Percentiles rank a stretch among this genome's conserved stretches.
These are phyloP conservation scores for Premnoplex brunnescens DNA, from an alignment of 2,797 vertebrate genomes.

Conservation along the genomic window DNA sequence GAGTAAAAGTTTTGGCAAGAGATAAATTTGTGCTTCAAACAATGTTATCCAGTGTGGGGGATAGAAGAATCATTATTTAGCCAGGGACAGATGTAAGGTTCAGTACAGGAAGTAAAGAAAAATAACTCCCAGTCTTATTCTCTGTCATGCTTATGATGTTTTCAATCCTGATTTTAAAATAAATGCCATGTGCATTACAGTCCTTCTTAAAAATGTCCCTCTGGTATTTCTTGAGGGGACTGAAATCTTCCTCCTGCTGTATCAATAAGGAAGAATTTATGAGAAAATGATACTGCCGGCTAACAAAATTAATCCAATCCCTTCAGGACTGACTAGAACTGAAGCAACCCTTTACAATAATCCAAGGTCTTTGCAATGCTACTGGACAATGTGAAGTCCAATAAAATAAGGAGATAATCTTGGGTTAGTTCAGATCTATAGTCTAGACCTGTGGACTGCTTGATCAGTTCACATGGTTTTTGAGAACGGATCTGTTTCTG, in stretches of 20 bases:
- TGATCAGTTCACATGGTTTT: neutral
- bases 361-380: conserved; percentile 18
- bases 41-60: neutral
- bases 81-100: neutral
- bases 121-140: neutral
- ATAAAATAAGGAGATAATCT: neutral
- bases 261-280: neutral
- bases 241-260: neutral
- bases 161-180: neutral
- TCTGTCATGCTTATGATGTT: neutral
- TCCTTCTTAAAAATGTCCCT: neutral
- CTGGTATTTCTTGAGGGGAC: neutral
- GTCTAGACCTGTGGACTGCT: neutral
- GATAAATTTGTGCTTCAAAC: neutral
- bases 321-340: neutral
- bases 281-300: neutral
- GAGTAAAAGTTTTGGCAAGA: neutral
- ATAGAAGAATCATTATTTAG: neutral
- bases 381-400: neutral
- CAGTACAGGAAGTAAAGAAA: neutral
- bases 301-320: conserved; percentile 42
- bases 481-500: neutral
- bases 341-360: neutral
- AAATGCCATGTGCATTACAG: neutral
- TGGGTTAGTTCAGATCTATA: neutral